Evolutionary conservation across 1,140 invertebrate genomes (phyloP), one percentile per base, ranked within the genome.

Genomic region (Globodera rostochiensis): DNA sequence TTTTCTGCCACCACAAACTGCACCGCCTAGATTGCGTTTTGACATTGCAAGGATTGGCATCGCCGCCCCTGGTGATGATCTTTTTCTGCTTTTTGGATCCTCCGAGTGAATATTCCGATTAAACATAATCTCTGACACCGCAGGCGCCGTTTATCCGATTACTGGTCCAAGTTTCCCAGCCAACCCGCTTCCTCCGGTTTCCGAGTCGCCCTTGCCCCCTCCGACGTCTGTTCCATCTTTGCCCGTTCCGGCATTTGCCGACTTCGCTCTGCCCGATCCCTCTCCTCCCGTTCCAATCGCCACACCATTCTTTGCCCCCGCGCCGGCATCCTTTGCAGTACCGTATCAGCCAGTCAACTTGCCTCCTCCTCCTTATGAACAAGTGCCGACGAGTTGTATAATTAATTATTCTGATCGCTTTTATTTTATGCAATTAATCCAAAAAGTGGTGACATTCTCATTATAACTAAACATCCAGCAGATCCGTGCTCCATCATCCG

Each of bases 1-100:
- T 45, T 84, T 82, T 49, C 4, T 50, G 36, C 46, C 67, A 15
- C 80, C 80, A 15, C 81, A 11, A 11, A 0, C 82, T n/a, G 57
- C 49, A 19, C n/a, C 64, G 25, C 81, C 36, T 4, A 19, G 11
- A 53, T 9, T 15, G 57, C 57, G 15, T 19, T 64, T 64, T 64
- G 57, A 13, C 57, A 19, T 64, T 13, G 19, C 57, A 64, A 13
- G 57, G 19, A 6, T 19, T 64, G 57, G 13, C 19, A 19, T 64
- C 19, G 57, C 19, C 45, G 3, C 49, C 8, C 74, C 74, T 6
- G 53, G 47, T 76, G 19, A 4, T 36, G 11, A 25, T 4, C 73
- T n/a, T 1, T 47, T 36, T 36, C 36, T 36, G 36, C 36, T 36
- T 36, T 36, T 36, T 36, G 36, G 36, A 36, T 36, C 36, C 36